These are phyloP conservation scores for Lacerta bilineata DNA, from an alignment of 2,797 vertebrate species.

Conservation along the genomic window DNA sequence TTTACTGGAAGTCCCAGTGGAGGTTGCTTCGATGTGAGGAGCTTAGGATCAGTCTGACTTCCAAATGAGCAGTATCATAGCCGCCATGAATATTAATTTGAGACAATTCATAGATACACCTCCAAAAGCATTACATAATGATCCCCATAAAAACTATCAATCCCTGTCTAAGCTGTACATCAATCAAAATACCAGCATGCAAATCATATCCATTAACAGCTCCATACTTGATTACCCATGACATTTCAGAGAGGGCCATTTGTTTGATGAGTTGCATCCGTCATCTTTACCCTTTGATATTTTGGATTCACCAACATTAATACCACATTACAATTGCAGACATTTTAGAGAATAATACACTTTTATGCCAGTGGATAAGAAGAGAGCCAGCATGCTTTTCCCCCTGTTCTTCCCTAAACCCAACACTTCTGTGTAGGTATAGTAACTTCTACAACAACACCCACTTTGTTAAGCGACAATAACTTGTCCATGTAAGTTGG, in stretches of 20 bases:
- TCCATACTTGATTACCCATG: constrained; percentile 70
- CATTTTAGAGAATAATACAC: constrained; percentile 43
- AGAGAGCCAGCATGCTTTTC: constrained; percentile 43
- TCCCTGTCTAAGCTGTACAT: constrained; percentile 65
- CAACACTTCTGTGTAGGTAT: background rate
- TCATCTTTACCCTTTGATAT: constrained; percentile 72
- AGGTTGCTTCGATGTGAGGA: background rate
- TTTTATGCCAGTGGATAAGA: constrained; percentile 43
- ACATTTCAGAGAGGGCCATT: constrained; percentile 71
- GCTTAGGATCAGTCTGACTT: constrained; percentile 30
- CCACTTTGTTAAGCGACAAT: fast-evolving
- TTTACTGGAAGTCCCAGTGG: background rate
- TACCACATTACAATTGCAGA: constrained; percentile 59
- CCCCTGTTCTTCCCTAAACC: constrained; percentile 4
- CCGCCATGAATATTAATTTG: constrained; percentile 51
- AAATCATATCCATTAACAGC: constrained; percentile 74
- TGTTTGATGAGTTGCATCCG: constrained; percentile 63
- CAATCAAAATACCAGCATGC: constrained; percentile 65
- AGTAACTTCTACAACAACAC: constrained; percentile 6
- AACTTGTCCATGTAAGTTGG: background rate
- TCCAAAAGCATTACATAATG: constrained; percentile 62
- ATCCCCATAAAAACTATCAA: constrained; percentile 58
- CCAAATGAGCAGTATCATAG: constrained; percentile 43
- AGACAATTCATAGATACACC: constrained; percentile 57
- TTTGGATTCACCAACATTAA: constrained; percentile 57